A percentile compares a stretch with the other conserved stretches of the same genome.
Evolutionary conservation across 2,888 invertebrate genomes (phyloP).

Genomic region (Euzophera pinguis): DNA sequence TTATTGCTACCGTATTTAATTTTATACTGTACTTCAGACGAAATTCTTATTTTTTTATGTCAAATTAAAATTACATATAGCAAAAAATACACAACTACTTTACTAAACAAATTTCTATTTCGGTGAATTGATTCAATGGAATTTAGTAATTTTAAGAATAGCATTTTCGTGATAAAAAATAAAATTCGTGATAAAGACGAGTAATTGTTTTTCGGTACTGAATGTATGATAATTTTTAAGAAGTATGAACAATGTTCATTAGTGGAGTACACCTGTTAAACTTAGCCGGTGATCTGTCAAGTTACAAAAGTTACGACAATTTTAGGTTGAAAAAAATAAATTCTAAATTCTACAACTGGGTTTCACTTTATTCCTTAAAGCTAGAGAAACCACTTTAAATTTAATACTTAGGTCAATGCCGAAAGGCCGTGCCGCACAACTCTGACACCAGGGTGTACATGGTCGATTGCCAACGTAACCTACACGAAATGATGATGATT

Average conservation of each 20-base stretch:
- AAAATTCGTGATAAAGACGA: constrained; percentile 75
- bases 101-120: constrained; percentile 37
- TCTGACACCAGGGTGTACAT: too few species aligned
- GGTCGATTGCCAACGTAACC: too few species aligned
- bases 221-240: constrained; percentile 72
- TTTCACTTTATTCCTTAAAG: constrained; percentile 41
- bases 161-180: constrained; percentile 75
- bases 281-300: constrained; percentile 74
- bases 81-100: constrained; percentile 23
- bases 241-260: constrained; percentile 78
- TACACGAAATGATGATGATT: too few species aligned
- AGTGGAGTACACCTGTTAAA: constrained; percentile 73
- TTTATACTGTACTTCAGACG: background rate
- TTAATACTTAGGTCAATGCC: too few species aligned
- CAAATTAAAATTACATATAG: background rate
- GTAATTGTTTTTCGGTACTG: constrained; percentile 75
- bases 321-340: constrained; percentile 78
- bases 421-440: too few species aligned
- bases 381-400: background rate
- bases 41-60: background rate
- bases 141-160: constrained; percentile 73
- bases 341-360: constrained; percentile 52
- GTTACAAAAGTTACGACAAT: constrained; percentile 72
- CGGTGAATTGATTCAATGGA: constrained; percentile 69
- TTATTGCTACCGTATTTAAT: constrained; percentile 31